phyloP scores from a whole-genome alignment of 2,888 invertebrate species.

The Mythimna impura region DNA sequence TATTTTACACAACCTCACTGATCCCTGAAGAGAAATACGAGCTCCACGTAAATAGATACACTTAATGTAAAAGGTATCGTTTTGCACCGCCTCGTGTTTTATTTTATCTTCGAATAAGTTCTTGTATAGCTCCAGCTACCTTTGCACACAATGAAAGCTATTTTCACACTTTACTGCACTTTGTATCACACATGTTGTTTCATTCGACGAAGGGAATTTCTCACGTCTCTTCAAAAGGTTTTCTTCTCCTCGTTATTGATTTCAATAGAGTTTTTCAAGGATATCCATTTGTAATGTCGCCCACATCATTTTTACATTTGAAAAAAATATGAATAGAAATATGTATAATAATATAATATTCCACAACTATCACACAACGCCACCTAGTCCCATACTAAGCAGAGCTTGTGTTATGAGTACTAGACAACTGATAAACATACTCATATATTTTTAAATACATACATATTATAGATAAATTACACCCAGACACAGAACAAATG shows the following conservation, averaged over 20 bases:
- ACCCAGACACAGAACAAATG: too few species aligned
- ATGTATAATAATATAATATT: too few species aligned
- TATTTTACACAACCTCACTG: slow-evolving; percentile 4
- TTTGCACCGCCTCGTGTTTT: slow-evolving; percentile 49
- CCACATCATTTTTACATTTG: too few species aligned
- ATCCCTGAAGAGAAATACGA: slow-evolving; percentile 42
- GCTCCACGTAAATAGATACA: slow-evolving; percentile 46
- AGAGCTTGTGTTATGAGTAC: too few species aligned
- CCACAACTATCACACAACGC: too few species aligned
- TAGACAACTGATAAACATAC: too few species aligned
- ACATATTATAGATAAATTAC: too few species aligned
- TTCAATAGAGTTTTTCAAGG: not conserved
- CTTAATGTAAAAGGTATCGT: slow-evolving; percentile 54
- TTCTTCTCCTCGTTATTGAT: not conserved
- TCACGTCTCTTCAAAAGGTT: not conserved
- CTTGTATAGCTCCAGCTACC: slow-evolving; percentile 14
- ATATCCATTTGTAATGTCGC: not conserved
- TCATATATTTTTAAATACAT: too few species aligned
- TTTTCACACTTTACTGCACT: slow-evolving; percentile 40
- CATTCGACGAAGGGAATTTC: slow-evolving; percentile 13
- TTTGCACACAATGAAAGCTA: slow-evolving; percentile 41
- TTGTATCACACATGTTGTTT: too few species aligned
- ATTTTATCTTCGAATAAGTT: slow-evolving; percentile 47
- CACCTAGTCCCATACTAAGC: too few species aligned
- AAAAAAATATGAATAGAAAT: too few species aligned